phyloP scores from a whole-genome alignment of 64 coral and sea anemone species.

The Stylophora pistillata region DNA sequence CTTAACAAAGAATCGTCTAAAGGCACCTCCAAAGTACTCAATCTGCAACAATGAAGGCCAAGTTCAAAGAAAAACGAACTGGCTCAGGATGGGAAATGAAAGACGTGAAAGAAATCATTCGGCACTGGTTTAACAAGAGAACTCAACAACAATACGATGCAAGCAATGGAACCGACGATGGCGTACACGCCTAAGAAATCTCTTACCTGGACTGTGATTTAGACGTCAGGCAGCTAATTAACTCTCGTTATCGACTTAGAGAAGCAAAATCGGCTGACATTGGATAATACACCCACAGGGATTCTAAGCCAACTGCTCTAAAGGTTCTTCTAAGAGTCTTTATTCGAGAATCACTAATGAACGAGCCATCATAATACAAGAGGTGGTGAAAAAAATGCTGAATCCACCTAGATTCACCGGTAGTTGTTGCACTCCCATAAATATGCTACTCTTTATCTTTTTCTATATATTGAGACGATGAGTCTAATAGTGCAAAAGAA shows the following conservation, averaged over 20 bases:
- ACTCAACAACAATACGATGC: neutral
- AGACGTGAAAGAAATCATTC: slow-evolving; percentile 5
- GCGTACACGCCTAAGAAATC: neutral
- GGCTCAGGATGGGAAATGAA: slow-evolving; percentile 15
- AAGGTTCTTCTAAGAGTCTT: neutral
- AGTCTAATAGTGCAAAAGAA: neutral
- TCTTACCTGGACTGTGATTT: slow-evolving; percentile 17
- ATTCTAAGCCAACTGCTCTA: slow-evolving; percentile 11
- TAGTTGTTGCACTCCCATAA: slow-evolving; percentile 14
- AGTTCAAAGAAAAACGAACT: neutral
- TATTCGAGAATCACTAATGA: too few relatives aligned
- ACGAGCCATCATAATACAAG: neutral
- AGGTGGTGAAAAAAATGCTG: neutral
- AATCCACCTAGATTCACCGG: neutral
- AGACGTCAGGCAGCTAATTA: neutral
- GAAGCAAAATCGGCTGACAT: slow-evolving; percentile 29
- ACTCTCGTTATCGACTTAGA: slow-evolving; percentile 30
- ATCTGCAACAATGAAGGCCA: neutral
- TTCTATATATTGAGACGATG: neutral
- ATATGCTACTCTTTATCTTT: neutral
- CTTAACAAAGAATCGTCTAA: neutral
- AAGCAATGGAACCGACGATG: slow-evolving; percentile 1
- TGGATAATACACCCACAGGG: slow-evolving; percentile 15
- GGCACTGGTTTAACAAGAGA: slow-evolving; percentile 27
- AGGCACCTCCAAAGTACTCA: neutral